Evolutionary conservation across 2,113 vertebrate species (phyloP).

Genomic region (Tricholaema leucomelas): DNA sequence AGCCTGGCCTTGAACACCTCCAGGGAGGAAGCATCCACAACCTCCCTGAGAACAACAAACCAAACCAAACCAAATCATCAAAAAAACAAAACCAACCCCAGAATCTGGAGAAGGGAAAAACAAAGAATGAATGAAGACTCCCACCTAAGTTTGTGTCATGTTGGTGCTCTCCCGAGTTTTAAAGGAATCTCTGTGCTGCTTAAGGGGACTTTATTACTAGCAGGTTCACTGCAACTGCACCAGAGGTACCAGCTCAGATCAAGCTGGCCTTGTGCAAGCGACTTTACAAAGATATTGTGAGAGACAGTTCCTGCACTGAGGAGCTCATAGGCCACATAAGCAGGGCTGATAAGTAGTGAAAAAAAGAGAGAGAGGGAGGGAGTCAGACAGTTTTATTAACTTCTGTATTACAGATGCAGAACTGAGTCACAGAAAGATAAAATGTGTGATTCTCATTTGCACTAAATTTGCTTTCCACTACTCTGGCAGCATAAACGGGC

Average conservation of each 20-base stretch:
- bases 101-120: background rate
- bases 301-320: background rate
- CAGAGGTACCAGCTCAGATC: background rate
- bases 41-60: too few species aligned
- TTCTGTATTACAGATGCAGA: constrained; percentile 50
- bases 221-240: background rate
- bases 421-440: constrained; percentile 51
- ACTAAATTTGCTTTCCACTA: constrained; percentile 63
- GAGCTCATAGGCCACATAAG: background rate
- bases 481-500: constrained; percentile 53
- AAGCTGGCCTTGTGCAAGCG: background rate
- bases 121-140: background rate
- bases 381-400: constrained; percentile 49
- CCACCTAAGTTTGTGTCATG: background rate
- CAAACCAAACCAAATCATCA: too few species aligned
- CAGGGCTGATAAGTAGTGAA: background rate
- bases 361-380: background rate
- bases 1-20: too few species aligned
- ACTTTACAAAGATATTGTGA: background rate
- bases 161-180: background rate
- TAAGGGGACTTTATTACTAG: background rate
- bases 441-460: constrained; percentile 61
- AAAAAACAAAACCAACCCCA: background rate
- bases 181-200: background rate
- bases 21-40: too few species aligned